phyloP scores from a whole-genome alignment of 1,140 invertebrate species.

The Drosophila asahinai region DNA sequence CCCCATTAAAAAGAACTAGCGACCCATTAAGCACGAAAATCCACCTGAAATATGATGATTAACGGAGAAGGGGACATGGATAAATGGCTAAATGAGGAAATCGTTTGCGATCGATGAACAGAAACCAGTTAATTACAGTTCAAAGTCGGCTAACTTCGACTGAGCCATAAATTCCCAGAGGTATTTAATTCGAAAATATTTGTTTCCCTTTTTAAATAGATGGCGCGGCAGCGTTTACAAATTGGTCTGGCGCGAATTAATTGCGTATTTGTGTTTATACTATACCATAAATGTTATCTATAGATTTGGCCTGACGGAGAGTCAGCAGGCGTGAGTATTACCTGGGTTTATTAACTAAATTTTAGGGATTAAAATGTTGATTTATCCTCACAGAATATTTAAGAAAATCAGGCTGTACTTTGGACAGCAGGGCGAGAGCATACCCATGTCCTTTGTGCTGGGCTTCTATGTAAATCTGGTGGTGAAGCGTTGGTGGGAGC shows the following conservation, averaged over 20 bases:
- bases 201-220: conserved; percentile 86
- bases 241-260: conserved; percentile 96
- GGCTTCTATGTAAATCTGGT: conserved; percentile 97
- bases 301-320: conserved; percentile 92
- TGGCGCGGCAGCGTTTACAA: conserved; percentile 99
- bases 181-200: conserved; percentile 16
- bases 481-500: conserved; percentile 96
- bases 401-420: conserved; percentile 93
- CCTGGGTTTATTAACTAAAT: neutral
- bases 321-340: conserved; percentile 92
- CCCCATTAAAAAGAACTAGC: conserved; percentile 38
- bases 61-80: conserved; percentile 29
- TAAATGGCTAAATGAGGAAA: conserved; percentile 34
- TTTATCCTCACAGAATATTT: conserved; percentile 88
- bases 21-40: conserved; percentile 53
- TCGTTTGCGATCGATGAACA: neutral
- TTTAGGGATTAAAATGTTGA: neutral
- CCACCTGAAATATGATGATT: conserved; percentile 39
- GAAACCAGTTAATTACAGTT: conserved; percentile 47
- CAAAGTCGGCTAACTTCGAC: conserved; percentile 25
- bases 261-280: conserved; percentile 95
- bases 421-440: conserved; percentile 92
- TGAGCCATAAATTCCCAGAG: conserved; percentile 21
- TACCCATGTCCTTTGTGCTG: conserved; percentile 97
- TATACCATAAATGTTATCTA: conserved; percentile 95